Evolutionary conservation across 2,113 vertebrate genomes (phyloP).

Genomic region (Phrynosoma blainvillii): DNA sequence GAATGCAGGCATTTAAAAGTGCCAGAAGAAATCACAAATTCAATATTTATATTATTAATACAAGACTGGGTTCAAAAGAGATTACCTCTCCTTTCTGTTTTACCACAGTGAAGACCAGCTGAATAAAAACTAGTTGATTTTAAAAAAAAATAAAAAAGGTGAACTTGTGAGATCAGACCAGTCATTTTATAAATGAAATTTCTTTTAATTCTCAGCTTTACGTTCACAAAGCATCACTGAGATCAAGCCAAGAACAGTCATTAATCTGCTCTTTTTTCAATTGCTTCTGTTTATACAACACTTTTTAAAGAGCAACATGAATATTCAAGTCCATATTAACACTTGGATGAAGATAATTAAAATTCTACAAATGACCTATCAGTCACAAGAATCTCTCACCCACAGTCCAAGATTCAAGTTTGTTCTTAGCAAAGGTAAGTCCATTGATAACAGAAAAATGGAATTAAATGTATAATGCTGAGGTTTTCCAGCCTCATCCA

Average conservation of each 20-base stretch:
- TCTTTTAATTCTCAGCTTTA: constrained; percentile 14
- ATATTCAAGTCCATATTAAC: neutral
- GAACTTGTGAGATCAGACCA: constrained; percentile 1
- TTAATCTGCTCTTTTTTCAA: neutral
- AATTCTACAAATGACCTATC: neutral
- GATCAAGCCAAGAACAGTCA: constrained; percentile 26
- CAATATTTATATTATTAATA: neutral
- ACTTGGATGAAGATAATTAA: rapidly evolving
- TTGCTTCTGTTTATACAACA: neutral
- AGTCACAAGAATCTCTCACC: neutral
- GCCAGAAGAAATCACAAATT: neutral
- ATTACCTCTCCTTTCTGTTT: neutral
- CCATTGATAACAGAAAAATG: neutral
- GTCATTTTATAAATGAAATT: constrained; percentile 3
- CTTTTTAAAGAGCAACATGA: neutral
- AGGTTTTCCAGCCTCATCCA: neutral
- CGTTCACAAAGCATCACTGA: neutral
- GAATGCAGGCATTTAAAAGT: neutral
- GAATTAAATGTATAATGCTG: neutral
- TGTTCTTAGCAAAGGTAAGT: neutral
- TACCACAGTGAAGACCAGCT: neutral
- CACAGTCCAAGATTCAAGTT: neutral
- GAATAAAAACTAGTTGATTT: neutral
- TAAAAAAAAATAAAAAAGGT: neutral
- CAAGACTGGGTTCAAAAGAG: neutral